Evolutionary conservation across 2,888 invertebrate species (phyloP), one percentile per base, ranked within the genome.

Genomic region (Campoplex capitator): DNA sequence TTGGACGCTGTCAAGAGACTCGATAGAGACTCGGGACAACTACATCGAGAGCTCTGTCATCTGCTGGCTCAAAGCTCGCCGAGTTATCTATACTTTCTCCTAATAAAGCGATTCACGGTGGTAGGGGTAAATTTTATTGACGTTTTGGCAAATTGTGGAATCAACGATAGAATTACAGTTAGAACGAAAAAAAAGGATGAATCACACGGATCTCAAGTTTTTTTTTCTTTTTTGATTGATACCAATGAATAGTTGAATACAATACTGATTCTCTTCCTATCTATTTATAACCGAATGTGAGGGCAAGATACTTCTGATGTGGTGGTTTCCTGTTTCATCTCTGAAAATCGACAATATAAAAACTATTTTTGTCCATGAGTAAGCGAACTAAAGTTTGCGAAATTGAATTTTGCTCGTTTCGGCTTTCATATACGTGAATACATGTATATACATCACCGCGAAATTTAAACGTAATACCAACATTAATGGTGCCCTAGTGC

Each of bases 401-500:
- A 68, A 76, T 23, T 28, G 70, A 67, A 45, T 70, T 76, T 83
- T 18, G 68, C 70, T 58, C 76, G 35, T 76, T 75, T 70, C 68
- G 79, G 56, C 42, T 1, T 28, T 45, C 23, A 75, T 18, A 42
- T 42, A 16, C 4, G 48, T n/a, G 48, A n/a, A 76, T 45, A 54
- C 28, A 54, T 67, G 18, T 28, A 67, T 77, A 62, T 80, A 62
- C 13, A 51, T 71, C 7, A 23, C 28, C 62, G 68, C 13, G 62
- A 73, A 81, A 62, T 65, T 79, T 75, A 79, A 79, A 48, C 71
- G 79, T 71, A 79, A 83, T 65, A 65, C 77, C 45, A 79, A 79
- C 79, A 76, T 83, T 58, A 54, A 83, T 70, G 32, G 70, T 73
- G 88, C 87, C 86, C 83, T 87, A 70, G 23, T 68, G 67, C 78